Evolutionary conservation across 2,888 invertebrate species (phyloP).

Genomic region (Sphaerophoria taeniata): DNA sequence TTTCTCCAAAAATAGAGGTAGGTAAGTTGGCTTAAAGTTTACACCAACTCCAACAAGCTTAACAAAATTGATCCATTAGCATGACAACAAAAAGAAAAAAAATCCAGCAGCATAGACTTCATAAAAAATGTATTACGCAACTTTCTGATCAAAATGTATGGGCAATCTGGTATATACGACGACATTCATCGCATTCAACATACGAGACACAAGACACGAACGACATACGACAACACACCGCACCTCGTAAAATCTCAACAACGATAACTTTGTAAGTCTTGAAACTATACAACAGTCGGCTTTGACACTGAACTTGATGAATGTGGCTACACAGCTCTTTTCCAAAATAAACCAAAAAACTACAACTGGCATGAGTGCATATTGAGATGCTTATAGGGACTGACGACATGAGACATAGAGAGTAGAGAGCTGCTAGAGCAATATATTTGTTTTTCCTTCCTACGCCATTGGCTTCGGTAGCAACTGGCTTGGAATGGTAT

Average conservation of each 20-base stretch:
- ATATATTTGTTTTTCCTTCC: neutral
- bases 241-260: constrained; percentile 67
- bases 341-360: neutral
- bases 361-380: constrained; percentile 36
- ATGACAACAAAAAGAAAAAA: constrained; percentile 15
- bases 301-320: constrained; percentile 73
- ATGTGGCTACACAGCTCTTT: constrained; percentile 54
- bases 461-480: neutral
- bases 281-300: constrained; percentile 51
- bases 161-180: constrained; percentile 12
- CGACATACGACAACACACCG: constrained; percentile 37
- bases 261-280: constrained; percentile 52
- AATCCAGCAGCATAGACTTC: constrained; percentile 30
- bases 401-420: neutral
- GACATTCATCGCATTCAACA: constrained; percentile 29
- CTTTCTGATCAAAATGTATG: constrained; percentile 51
- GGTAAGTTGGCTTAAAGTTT: constrained; percentile 2
- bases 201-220: neutral
- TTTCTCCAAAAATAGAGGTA: constrained; percentile 21
- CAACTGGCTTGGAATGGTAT: neutral
- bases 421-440: neutral
- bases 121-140: constrained; percentile 60
- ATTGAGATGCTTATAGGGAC: neutral
- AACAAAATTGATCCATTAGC: constrained; percentile 52
- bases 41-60: neutral